Evolutionary conservation across 2,888 invertebrate species (phyloP).

Genomic region (Hermaeophaga mercurialis): DNA sequence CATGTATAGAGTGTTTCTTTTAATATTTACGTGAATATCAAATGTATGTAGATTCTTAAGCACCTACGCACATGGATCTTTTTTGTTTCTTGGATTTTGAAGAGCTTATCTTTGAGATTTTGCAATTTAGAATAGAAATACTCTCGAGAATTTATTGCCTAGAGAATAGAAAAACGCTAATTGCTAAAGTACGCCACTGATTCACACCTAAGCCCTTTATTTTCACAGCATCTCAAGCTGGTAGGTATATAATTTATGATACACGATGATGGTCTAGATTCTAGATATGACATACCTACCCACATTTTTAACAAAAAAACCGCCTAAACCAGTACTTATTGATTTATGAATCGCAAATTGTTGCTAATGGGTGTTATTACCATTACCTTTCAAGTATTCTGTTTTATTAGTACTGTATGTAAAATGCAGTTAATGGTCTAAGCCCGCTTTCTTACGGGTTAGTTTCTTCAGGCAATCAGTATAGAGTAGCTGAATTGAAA

Average conservation of each 20-base stretch:
- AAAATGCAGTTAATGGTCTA: slow-evolving; percentile 1
- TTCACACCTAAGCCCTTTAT: background rate
- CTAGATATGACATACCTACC: slow-evolving; percentile 17
- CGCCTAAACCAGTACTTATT: slow-evolving; percentile 17
- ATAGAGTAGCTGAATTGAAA: too few species aligned
- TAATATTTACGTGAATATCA: too few species aligned
- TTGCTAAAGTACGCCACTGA: background rate
- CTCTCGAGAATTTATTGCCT: too few species aligned
- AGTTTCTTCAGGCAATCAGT: background rate
- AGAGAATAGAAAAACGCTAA: too few species aligned
- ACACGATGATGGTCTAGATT: slow-evolving; percentile 10
- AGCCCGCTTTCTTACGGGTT: background rate
- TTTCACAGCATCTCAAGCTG: slow-evolving; percentile 3
- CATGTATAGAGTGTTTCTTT: too few species aligned
- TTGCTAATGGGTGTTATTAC: slow-evolving; percentile 22
- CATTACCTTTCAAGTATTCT: slow-evolving; percentile 14
- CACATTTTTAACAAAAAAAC: slow-evolving; percentile 8
- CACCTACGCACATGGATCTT: too few species aligned
- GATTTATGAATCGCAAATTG: slow-evolving; percentile 29
- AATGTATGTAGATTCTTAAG: too few species aligned
- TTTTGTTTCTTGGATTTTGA: too few species aligned
- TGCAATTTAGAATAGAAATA: too few species aligned
- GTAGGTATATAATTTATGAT: slow-evolving; percentile 10
- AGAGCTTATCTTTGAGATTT: too few species aligned
- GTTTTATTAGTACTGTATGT: slow-evolving; percentile 1